Conservation (phyloP, 1,140 invertebrate species). For the Arion vulgaris region DNA sequence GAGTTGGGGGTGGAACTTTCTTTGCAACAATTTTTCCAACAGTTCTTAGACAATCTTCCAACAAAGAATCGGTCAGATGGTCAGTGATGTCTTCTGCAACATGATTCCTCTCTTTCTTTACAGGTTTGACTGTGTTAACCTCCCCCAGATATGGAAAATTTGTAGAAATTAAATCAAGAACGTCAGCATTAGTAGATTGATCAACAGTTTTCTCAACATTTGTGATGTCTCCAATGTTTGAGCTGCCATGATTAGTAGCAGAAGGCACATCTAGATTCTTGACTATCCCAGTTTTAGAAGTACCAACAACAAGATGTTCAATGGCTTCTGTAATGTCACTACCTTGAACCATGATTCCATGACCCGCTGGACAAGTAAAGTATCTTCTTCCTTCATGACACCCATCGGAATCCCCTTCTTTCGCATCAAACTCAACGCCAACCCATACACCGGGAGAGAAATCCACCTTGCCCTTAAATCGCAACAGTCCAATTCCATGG, state of each 20-base stretch:
- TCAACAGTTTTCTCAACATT: constrained; percentile 23
- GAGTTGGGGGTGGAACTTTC: constrained; percentile 43
- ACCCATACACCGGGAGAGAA: constrained; percentile 84
- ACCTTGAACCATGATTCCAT: constrained; percentile 72
- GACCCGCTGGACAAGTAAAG: constrained; percentile 69
- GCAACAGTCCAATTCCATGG: constrained; percentile 86
- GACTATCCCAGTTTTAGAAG: background rate
- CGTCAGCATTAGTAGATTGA: background rate
- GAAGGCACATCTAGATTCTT: constrained; percentile 44
- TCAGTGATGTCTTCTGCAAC: constrained; percentile 60
- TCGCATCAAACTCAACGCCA: constrained; percentile 74
- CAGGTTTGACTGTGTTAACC: background rate
- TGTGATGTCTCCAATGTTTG: constrained; percentile 3
- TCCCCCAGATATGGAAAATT: background rate
- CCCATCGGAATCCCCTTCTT: constrained; percentile 74
- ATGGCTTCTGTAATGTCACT: constrained; percentile 54
- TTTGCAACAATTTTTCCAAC: constrained; percentile 53
- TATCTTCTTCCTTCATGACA: constrained; percentile 71
- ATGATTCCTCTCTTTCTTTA: background rate
- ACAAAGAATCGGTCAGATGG: constrained; percentile 51
- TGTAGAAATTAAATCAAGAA: constrained; percentile 23
- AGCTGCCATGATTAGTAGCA: constrained; percentile 48
- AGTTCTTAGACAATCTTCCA: constrained; percentile 54
- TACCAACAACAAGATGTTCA: constrained; percentile 1
- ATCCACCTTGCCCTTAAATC: constrained; percentile 89